phyloP scores from a whole-genome alignment of 2,888 invertebrate species.

The Penaeus monodon region DNA sequence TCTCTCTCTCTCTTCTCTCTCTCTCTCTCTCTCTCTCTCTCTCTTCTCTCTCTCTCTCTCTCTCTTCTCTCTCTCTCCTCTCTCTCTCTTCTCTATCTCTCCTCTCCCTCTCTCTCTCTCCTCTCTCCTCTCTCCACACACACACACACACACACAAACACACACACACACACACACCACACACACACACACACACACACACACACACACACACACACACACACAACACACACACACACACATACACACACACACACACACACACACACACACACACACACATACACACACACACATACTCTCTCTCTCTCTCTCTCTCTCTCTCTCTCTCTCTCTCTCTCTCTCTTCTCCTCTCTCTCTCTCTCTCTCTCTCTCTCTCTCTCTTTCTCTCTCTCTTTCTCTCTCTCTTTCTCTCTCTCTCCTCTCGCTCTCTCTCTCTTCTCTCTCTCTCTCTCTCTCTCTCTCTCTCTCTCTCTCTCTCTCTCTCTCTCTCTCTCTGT shows the following conservation, averaged over 20 bases:
- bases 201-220: no score
- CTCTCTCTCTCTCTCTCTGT: not conserved
- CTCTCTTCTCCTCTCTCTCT: not conserved
- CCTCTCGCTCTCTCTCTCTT: not conserved
- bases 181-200: no score
- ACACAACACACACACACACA: no score
- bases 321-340: not conserved
- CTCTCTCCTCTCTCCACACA: no score
- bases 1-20: not conserved
- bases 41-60: conserved; percentile 3
- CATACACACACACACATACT: no score
- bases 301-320: no score
- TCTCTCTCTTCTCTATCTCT: no score
- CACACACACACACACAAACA: no score
- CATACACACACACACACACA: no score
- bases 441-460: conserved; percentile 3
- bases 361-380: conserved; percentile 1
- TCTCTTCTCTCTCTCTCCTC: not conserved
- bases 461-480: not conserved
- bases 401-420: not conserved
- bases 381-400: not conserved
- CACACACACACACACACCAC: no score
- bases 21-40: not conserved
- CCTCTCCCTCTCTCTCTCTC: not conserved
- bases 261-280: no score